Percentiles rank a stretch among this genome's conserved stretches.
Conservation (phyloP, 2,113 vertebrate species). For the Neolamprologus ventralis region DNA sequence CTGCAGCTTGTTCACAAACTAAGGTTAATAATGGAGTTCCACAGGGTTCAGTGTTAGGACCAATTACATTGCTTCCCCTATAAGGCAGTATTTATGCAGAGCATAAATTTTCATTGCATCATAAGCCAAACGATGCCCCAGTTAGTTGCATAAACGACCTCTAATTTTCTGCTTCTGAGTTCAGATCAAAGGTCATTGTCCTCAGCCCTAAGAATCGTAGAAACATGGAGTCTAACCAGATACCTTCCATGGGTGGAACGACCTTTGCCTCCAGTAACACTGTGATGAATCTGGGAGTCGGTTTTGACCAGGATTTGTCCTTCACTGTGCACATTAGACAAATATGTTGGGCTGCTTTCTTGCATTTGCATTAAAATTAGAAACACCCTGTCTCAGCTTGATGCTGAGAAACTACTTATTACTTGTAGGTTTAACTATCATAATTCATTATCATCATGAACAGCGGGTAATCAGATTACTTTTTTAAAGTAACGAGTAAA, state of each 20-base stretch:
- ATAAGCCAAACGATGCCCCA: not conserved
- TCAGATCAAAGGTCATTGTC: not conserved
- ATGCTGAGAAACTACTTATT: not conserved
- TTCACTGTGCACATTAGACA: not conserved
- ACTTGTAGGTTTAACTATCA: not conserved
- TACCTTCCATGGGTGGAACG: not conserved
- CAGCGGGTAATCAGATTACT: no score
- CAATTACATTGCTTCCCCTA: not conserved
- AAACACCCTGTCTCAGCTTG: not conserved
- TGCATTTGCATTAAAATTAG: not conserved
- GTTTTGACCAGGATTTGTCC: not conserved
- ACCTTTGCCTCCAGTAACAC: not conserved
- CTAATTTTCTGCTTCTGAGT: not conserved
- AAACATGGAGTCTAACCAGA: not conserved
- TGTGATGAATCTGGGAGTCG: not conserved
- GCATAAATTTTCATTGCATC: not conserved
- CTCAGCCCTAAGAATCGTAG: not conserved
- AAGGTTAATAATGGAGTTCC: not conserved
- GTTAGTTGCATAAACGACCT: not conserved
- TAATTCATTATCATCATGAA: not conserved
- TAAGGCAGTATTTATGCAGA: not conserved
- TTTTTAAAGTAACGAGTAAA: accelerated
- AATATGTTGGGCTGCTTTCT: not conserved
- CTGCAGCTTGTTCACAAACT: not conserved
- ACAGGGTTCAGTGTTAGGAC: not conserved